Percentiles rank a stretch among this genome's conserved stretches.
phyloP scores from a whole-genome alignment of 1,140 invertebrate species.

The Aphidius ervi region DNA sequence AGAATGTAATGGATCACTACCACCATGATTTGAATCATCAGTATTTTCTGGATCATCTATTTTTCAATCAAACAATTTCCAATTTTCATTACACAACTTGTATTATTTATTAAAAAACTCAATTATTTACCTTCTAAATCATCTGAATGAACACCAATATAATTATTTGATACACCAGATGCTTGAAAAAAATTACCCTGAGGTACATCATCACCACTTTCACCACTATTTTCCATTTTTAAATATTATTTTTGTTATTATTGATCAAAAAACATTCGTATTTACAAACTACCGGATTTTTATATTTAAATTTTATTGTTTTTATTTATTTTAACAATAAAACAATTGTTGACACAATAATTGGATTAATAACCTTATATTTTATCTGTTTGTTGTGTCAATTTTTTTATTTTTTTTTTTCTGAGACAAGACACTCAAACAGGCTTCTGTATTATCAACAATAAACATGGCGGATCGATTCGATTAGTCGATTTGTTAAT shows the following conservation, averaged over 20 bases:
- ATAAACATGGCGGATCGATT: too few relatives aligned
- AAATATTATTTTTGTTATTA: background rate
- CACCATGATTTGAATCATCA: constrained; percentile 66
- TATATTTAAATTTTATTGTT: background rate
- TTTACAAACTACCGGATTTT: too few relatives aligned
- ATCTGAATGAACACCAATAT: constrained; percentile 51
- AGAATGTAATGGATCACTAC: constrained; percentile 51
- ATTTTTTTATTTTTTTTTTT: too few relatives aligned
- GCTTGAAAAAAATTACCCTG: constrained; percentile 44
- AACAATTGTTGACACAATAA: too few relatives aligned
- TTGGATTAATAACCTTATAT: too few relatives aligned
- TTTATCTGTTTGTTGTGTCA: too few relatives aligned
- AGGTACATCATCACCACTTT: constrained; percentile 46
- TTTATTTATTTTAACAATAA: too few relatives aligned
- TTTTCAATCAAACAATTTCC: background rate
- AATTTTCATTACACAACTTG: constrained; percentile 33
- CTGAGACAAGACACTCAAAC: too few relatives aligned
- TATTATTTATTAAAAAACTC: background rate
- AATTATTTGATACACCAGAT: constrained; percentile 41
- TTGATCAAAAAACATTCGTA: background rate
- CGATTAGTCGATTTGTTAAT: too few relatives aligned
- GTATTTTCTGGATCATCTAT: constrained; percentile 63
- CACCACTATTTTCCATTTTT: constrained; percentile 56
- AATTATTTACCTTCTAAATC: constrained; percentile 50
- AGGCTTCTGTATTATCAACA: too few relatives aligned